These are phyloP conservation scores for Neodiprion lecontei DNA, from an alignment of 1,140 invertebrate species.

Conservation along the genomic window DNA sequence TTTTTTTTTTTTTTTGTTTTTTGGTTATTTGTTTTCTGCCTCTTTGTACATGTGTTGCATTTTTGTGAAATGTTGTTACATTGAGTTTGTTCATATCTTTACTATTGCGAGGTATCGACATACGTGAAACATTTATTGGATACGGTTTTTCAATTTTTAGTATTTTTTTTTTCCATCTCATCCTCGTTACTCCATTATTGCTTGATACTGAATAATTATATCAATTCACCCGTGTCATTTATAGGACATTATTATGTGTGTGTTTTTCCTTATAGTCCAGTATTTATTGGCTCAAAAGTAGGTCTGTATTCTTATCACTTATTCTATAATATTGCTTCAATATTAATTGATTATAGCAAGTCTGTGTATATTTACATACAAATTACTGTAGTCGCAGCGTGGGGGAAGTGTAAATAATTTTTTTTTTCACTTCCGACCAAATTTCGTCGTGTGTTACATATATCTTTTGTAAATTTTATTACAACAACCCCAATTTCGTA, in stretches of 20 bases:
- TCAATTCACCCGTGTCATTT: background rate
- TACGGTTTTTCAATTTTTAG: background rate
- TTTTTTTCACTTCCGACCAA: no score
- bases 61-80: no score
- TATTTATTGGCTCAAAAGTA: background rate
- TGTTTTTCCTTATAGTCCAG: background rate
- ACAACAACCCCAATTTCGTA: no score
- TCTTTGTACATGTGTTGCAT: no score
- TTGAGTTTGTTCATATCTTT: background rate
- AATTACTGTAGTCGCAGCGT: no score
- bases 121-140: background rate
- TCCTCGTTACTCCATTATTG: background rate
- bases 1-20: no score
- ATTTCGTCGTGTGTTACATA: no score
- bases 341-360: conserved; percentile 2
- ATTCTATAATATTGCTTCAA: background rate
- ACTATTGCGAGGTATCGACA: background rate
- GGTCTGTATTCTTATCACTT: background rate
- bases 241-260: background rate
- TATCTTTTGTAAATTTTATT: no score
- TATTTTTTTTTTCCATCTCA: background rate
- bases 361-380: no score
- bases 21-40: no score
- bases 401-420: no score
- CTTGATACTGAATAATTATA: background rate